phyloP scores from a whole-genome alignment of 2,888 invertebrate genomes.

The Busseola fusca region DNA sequence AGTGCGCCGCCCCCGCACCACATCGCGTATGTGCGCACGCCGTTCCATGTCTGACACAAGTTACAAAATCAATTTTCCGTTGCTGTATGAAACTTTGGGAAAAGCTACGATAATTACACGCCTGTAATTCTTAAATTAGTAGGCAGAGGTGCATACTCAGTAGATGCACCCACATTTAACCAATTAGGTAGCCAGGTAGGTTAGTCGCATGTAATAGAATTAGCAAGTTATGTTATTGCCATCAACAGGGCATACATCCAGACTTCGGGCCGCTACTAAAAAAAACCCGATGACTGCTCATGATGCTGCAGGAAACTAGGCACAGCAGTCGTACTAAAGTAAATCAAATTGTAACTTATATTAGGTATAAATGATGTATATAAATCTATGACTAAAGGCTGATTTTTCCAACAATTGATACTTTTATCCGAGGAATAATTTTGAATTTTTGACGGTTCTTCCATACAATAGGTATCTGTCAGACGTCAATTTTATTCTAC shows the following conservation, averaged over 20 bases:
- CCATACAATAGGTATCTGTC: too few relatives aligned
- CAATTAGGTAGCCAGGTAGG: neutral
- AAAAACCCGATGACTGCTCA: neutral
- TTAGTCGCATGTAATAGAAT: neutral
- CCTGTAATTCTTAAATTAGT: neutral
- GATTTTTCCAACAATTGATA: too few relatives aligned
- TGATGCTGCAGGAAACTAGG: neutral
- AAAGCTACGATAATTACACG: neutral
- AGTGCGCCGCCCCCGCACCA: constrained; percentile 90
- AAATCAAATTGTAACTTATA: neutral
- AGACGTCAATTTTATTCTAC: too few relatives aligned
- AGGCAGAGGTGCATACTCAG: neutral
- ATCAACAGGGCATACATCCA: neutral
- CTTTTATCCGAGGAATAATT: too few relatives aligned
- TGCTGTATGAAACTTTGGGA: neutral
- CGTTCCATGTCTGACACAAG: constrained; percentile 86
- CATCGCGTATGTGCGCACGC: constrained; percentile 90
- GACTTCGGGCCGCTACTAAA: neutral
- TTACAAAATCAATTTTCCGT: neutral
- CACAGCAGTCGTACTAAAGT: neutral
- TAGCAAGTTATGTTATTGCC: neutral
- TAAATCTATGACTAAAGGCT: neutral
- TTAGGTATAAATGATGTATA: neutral
- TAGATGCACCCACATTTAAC: neutral
- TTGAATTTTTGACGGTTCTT: too few relatives aligned